Conservation (phyloP, 1,140 invertebrate species). For the Polyergus mexicanus region DNA sequence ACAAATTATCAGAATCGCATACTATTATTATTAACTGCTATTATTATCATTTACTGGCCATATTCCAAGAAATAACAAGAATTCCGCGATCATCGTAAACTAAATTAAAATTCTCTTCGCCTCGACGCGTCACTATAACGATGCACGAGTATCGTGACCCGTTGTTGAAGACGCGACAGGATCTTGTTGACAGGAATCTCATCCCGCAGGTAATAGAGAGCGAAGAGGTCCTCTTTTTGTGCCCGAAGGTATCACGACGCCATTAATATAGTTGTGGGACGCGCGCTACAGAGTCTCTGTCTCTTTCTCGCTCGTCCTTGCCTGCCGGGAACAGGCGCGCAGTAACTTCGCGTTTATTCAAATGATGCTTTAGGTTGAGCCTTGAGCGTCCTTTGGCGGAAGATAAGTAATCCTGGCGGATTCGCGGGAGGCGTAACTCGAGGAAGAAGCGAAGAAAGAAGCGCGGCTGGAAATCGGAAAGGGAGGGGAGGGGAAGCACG, state of each 20-base stretch:
- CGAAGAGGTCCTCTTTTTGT: slow-evolving; percentile 45
- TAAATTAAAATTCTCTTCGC: slow-evolving; percentile 37
- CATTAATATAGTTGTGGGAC: slow-evolving; percentile 74
- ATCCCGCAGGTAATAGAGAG: slow-evolving; percentile 41
- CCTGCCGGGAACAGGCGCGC: slow-evolving; percentile 62
- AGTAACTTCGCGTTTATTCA: slow-evolving; percentile 83
- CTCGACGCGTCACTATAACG: slow-evolving; percentile 30
- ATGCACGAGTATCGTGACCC: slow-evolving; percentile 43
- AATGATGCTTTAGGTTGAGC: slow-evolving; percentile 82
- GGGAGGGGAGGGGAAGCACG: slow-evolving; percentile 30
- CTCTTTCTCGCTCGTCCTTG: slow-evolving; percentile 35
- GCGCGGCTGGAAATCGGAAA: slow-evolving; percentile 43
- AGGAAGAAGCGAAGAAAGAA: slow-evolving; percentile 54
- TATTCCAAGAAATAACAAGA: slow-evolving; percentile 10
- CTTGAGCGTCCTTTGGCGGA: slow-evolving; percentile 75
- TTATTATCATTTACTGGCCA: slow-evolving; percentile 6
- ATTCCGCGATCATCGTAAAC: slow-evolving; percentile 37
- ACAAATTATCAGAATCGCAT: not conserved
- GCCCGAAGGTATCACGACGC: slow-evolving; percentile 53
- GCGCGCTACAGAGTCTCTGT: slow-evolving; percentile 40
- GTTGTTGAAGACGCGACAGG: slow-evolving; percentile 40
- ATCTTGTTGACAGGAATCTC: slow-evolving; percentile 42
- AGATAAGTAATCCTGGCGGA: slow-evolving; percentile 81
- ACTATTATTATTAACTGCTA: slow-evolving; percentile 28
- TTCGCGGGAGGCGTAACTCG: slow-evolving; percentile 62